These are phyloP conservation scores for Norana najaformis DNA, from an alignment of 2,888 invertebrate genomes.

Conservation along the genomic window DNA sequence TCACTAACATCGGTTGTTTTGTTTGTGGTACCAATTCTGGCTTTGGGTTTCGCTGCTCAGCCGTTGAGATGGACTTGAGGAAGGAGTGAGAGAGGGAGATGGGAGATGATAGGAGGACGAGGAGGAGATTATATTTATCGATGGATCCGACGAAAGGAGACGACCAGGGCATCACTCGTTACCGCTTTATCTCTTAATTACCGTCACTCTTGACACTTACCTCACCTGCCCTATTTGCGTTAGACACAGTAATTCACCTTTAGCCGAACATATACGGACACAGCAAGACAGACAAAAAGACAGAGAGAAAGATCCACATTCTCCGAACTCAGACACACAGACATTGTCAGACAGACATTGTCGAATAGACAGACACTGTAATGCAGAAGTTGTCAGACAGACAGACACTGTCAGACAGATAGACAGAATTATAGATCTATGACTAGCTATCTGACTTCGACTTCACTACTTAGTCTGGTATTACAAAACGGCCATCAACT, in stretches of 20 bases:
- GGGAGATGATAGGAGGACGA: not conserved
- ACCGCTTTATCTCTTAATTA: not conserved
- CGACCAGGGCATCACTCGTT: not conserved
- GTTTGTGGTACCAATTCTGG: not conserved
- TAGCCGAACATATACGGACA: not conserved
- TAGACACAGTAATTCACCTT: not conserved
- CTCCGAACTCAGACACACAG: too few species aligned
- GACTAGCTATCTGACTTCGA: too few species aligned
- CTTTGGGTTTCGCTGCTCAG: not conserved
- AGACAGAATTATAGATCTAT: too few species aligned
- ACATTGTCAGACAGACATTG: not conserved
- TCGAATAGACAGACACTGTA: too few species aligned
- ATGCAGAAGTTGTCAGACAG: too few species aligned
- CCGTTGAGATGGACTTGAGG: not conserved
- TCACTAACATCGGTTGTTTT: too few species aligned
- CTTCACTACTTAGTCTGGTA: too few species aligned
- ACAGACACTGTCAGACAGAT: too few species aligned
- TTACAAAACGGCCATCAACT: too few species aligned
- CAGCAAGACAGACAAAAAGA: not conserved
- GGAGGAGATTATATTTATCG: not conserved
- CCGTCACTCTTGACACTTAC: not conserved
- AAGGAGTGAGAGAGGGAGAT: not conserved
- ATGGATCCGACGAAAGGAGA: slow-evolving; percentile 3
- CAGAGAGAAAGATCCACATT: too few species aligned
- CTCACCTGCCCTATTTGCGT: not conserved